Evolutionary conservation across 2,113 vertebrate genomes (phyloP), one percentile per base, ranked within the genome.

Genomic region (Pollachius pollachius): DNA sequence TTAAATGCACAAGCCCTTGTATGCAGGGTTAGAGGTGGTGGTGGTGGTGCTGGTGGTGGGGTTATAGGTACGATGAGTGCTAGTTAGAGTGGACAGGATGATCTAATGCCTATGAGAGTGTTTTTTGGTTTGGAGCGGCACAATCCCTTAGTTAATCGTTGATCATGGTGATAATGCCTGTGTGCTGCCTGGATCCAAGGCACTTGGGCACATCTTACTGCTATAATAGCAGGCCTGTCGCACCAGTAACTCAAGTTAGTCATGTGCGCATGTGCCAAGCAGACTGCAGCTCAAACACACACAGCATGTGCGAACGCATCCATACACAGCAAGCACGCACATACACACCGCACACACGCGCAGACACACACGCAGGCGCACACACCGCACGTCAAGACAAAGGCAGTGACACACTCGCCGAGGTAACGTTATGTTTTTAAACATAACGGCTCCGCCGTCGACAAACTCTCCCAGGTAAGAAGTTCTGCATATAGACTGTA

Each of bases 81-180:
- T 56, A 72, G 71, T 77, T 70, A 23, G 2, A 61, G 59, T 25
- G 60, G 60, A 25, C 19, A 62, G 5, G 21, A 25, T 62, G 60
- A 11, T 13, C 30, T 30, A 48, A 9, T 48, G 41, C 41, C 41
- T 11, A 48, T 62, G 19, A 21, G 19, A 67, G 69, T 56, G 17
- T 41, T 69, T 64, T 27, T 64, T 64, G 37, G 11, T 15, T 41
- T 41, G 30, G 62, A 16, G 8, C 23, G 18, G 17, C 37, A 64
- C 34, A 41, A 18, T 3, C 9, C 9, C 15, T 16, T 17, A 27
- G 15, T 63, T 63, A 63, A 63, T 63, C 27, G 16, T 17, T 63
- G 34, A 63, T 27, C 27, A 17, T 23, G 13, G 62, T 30, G 62
- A 63, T 63, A 27, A 27, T 63, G 25, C 25, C 15, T 16, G 15